Conservation (phyloP, 2,113 vertebrate species). For the Ochotona princeps region DNA sequence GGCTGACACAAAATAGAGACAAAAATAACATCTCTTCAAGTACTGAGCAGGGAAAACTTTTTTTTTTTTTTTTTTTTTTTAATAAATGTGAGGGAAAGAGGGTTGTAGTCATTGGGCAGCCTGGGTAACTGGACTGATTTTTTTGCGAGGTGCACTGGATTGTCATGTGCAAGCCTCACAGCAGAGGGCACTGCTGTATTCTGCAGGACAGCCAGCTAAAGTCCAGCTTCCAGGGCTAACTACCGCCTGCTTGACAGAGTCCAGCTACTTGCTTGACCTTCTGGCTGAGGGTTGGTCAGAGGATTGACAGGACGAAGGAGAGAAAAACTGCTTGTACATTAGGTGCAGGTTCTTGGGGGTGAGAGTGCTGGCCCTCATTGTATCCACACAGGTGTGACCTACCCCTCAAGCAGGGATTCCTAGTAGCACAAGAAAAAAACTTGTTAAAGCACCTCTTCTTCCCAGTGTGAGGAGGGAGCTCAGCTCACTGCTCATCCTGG, state of each 20-base stretch:
- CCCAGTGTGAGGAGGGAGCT: background rate
- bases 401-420: background rate
- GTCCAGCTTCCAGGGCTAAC: background rate
- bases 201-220: background rate
- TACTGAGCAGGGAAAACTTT: conserved; percentile 18
- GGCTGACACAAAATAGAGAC: background rate
- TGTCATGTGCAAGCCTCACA: conserved; percentile 30
- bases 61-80: background rate
- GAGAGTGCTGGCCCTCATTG: background rate
- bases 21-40: background rate
- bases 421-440: conserved; percentile 7
- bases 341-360: background rate
- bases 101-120: background rate
- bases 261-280: background rate
- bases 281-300: background rate
- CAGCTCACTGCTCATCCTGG: background rate
- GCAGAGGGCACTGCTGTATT: conserved; percentile 78
- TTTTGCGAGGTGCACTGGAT: background rate
- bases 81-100: conserved; percentile 1
- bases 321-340: background rate
- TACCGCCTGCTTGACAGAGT: background rate
- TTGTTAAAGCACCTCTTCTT: background rate
- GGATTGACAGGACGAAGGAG: no score
- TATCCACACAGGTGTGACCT: background rate
- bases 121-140: background rate